These are phyloP conservation scores for Neomicropteryx cornuta DNA, from an alignment of 1,140 invertebrate species.

Conservation along the genomic window DNA sequence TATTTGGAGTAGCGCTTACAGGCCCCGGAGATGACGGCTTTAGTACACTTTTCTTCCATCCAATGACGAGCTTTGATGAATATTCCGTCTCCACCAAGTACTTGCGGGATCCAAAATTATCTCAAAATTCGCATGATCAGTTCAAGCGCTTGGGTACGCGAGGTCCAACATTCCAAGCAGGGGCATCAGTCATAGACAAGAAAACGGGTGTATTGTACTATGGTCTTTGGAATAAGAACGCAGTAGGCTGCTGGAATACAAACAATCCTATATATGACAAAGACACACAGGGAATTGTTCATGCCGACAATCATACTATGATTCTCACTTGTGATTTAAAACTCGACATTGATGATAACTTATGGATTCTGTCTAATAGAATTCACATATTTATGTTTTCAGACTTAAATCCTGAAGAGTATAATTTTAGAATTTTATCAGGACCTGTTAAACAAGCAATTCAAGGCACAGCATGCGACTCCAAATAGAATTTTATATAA, in stretches of 20 bases:
- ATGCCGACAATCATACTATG: slow-evolving; percentile 57
- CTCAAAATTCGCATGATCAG: slow-evolving; percentile 43
- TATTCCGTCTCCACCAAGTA: slow-evolving; percentile 57
- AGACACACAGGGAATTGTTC: slow-evolving; percentile 56
- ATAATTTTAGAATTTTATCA: slow-evolving; percentile 62
- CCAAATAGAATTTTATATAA: too few species aligned
- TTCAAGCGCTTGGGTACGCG: slow-evolving; percentile 57
- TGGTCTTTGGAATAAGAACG: slow-evolving; percentile 60
- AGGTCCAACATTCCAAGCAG: slow-evolving; percentile 60
- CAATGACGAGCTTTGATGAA: slow-evolving; percentile 60
- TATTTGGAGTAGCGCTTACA: slow-evolving; percentile 59
- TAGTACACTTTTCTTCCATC: slow-evolving; percentile 67
- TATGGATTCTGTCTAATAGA: slow-evolving; percentile 65
- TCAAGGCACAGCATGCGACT: slow-evolving; percentile 55
- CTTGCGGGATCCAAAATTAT: slow-evolving; percentile 44
- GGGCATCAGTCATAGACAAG: slow-evolving; percentile 58
- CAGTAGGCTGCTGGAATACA: slow-evolving; percentile 67
- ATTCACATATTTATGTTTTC: slow-evolving; percentile 60
- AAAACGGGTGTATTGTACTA: slow-evolving; percentile 64
- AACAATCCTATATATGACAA: slow-evolving; percentile 49
- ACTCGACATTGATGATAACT: slow-evolving; percentile 54
- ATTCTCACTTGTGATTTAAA: slow-evolving; percentile 69
- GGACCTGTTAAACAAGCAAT: slow-evolving; percentile 55
- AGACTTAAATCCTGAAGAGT: slow-evolving; percentile 47
- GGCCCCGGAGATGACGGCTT: slow-evolving; percentile 49